phyloP scores from a whole-genome alignment of 2,888 invertebrate genomes.

The Ormia ochracea region DNA sequence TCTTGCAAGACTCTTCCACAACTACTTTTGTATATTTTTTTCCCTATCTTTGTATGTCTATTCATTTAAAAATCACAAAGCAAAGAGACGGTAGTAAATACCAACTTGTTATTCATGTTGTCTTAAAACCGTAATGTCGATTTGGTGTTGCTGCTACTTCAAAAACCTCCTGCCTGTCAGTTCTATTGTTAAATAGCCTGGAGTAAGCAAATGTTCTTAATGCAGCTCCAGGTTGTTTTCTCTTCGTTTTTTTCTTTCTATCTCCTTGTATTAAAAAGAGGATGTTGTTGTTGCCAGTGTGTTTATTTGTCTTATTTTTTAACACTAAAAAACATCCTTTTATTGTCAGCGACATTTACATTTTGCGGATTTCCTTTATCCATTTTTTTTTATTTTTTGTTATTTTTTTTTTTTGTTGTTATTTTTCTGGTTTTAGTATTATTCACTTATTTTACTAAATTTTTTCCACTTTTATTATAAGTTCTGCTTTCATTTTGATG shows the following conservation, averaged over 20 bases:
- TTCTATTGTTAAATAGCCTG: conserved; percentile 5
- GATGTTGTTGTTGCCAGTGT: background rate
- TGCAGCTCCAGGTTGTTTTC: conserved; percentile 57
- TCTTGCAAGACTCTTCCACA: background rate
- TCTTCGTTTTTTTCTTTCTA: conserved; percentile 24
- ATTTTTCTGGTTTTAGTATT: conserved; percentile 43
- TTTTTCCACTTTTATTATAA: conserved; percentile 5
- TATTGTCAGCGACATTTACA: conserved; percentile 61
- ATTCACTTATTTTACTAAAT: conserved; percentile 27
- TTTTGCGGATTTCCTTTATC: conserved; percentile 61
- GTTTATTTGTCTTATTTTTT: conserved; percentile 30
- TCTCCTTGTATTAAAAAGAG: conserved; percentile 11
- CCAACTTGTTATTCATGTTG: conserved; percentile 22
- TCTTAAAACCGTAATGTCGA: conserved; percentile 44
- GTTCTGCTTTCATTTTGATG: conserved; percentile 43
- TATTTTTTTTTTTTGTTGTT: conserved; percentile 36
- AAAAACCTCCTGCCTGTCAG: background rate
- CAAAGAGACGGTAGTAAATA: conserved; percentile 6
- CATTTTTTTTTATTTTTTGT: conserved; percentile 34
- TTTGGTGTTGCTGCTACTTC: conserved; percentile 41
- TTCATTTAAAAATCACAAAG: conserved; percentile 25
- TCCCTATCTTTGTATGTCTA: background rate
- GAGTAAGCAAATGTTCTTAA: conserved; percentile 22
- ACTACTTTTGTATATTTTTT: background rate
- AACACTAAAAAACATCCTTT: conserved; percentile 45